Evolutionary conservation across 2,888 invertebrate species (phyloP), one percentile per base, ranked within the genome.

Genomic region (Dryococelus australis): DNA sequence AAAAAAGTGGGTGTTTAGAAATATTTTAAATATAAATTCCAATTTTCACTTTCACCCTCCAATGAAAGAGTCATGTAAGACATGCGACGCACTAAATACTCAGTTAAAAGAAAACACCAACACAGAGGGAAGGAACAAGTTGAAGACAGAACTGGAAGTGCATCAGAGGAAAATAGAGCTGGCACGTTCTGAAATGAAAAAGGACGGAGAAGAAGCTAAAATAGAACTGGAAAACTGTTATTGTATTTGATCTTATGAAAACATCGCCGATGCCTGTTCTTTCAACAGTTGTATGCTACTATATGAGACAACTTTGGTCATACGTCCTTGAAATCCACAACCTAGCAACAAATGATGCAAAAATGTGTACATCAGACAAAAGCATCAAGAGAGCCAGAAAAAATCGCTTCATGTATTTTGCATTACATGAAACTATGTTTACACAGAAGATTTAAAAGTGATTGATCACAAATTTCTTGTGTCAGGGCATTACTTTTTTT

Each of bases 341-440:
- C 83, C 86, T 90, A 88, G 87, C 24, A 28, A 90, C 87, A 84
- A 86, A 90, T 88, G 87, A 89, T n/a, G 87, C 88, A 27, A 88
- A 86, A 65, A 90, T 91, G 90, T 91, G 88, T 90, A 88, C 90
- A 16, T 90, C 90, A 90, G 91, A 90, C n/a, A 12, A 79, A 6
- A 79, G 79, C 79, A 8, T 79, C 79, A 10, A 79, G 9, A 79
- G 79, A 24, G 20, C 89, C 90, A 9, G 89, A 91, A 87, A 90
- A 91, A 89, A 90, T 91, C 65, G 91, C 89, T n/a, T 90, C 90
- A 12, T 91, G 90, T 85, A 35, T 90, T 10, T 43, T 90, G 80
- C 86, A 89, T 78, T 91, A 20, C 79, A 3, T 6, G 20, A 79
- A 88, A 90, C 88, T 65, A 88, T 86, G 90, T 90, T 16, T 85